Evolutionary conservation across 2,888 invertebrate genomes (phyloP).

Genomic region (Lasioglossum malachurum): DNA sequence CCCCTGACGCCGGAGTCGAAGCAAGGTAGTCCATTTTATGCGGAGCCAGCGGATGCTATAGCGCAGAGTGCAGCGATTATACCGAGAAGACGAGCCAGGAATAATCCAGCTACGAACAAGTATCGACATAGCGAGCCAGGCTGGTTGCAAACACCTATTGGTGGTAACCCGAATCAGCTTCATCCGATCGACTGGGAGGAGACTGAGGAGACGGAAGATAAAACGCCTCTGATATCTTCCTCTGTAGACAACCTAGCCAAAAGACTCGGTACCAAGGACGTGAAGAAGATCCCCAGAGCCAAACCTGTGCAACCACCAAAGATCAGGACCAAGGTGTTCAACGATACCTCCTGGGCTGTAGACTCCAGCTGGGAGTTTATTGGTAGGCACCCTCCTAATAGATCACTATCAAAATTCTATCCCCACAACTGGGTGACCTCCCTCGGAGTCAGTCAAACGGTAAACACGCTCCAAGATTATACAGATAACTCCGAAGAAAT

Average conservation of each 20-base stretch:
- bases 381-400: conserved; percentile 86
- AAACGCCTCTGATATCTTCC: conserved; percentile 86
- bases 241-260: conserved; percentile 89
- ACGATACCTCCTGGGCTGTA: conserved; percentile 90
- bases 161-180: conserved; percentile 75
- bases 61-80: conserved; percentile 85
- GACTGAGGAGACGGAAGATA: conserved; percentile 81
- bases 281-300: conserved; percentile 86
- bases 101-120: conserved; percentile 79
- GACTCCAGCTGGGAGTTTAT: conserved; percentile 97
- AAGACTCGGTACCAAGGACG: conserved; percentile 82
- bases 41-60: conserved; percentile 95
- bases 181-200: conserved; percentile 83
- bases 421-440: too few relatives aligned
- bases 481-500: neutral
- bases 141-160: conserved; percentile 78
- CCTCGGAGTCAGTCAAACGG: too few relatives aligned
- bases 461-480: too few relatives aligned
- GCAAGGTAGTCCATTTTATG: conserved; percentile 94
- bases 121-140: conserved; percentile 83
- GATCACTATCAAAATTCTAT: neutral
- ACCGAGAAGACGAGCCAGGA: conserved; percentile 77
- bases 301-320: conserved; percentile 91
- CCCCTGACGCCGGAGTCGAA: conserved; percentile 85
- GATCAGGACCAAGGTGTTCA: conserved; percentile 85